phyloP scores from a whole-genome alignment of 2,113 vertebrate genomes.

The Corythaixoides concolor region DNA sequence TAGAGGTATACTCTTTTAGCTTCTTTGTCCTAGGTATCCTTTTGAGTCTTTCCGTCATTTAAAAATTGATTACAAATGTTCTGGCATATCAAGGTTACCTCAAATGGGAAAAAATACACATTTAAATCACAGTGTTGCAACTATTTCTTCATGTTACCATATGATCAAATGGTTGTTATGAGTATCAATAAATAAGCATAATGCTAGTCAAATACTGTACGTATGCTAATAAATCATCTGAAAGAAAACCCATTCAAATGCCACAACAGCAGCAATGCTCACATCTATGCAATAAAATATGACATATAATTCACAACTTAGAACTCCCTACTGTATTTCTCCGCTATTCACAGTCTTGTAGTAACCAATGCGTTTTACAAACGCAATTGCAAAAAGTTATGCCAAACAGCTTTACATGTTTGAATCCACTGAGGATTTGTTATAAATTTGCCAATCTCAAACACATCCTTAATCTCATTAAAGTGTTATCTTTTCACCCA shows the following conservation, averaged over 20 bases:
- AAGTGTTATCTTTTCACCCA: slow-evolving; percentile 34
- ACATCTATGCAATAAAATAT: slow-evolving; percentile 34
- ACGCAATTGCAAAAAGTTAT: slow-evolving; percentile 57
- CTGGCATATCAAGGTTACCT: not conserved
- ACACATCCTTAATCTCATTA: slow-evolving; percentile 50
- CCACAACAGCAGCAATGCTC: not conserved
- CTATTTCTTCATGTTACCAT: not conserved
- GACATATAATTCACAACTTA: slow-evolving; percentile 35
- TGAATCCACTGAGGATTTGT: slow-evolving; percentile 48
- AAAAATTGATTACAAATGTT: not conserved
- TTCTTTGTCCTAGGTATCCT: not conserved
- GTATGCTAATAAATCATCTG: slow-evolving; percentile 41
- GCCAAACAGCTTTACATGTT: slow-evolving; percentile 31
- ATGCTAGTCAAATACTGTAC: not conserved
- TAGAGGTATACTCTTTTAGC: not conserved
- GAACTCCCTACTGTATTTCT: slow-evolving; percentile 44
- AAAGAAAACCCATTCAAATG: slow-evolving; percentile 31
- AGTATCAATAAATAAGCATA: slow-evolving; percentile 23
- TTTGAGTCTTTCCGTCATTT: not conserved
- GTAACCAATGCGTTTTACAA: slow-evolving; percentile 62
- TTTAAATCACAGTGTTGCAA: not conserved
- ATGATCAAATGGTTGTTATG: not conserved
- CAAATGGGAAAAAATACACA: not conserved
- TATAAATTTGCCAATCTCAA: slow-evolving; percentile 56
- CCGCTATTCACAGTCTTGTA: slow-evolving; percentile 30